These are phyloP conservation scores for Probosciger aterrimus DNA, from an alignment of 2,113 vertebrate species.

Conservation along the genomic window DNA sequence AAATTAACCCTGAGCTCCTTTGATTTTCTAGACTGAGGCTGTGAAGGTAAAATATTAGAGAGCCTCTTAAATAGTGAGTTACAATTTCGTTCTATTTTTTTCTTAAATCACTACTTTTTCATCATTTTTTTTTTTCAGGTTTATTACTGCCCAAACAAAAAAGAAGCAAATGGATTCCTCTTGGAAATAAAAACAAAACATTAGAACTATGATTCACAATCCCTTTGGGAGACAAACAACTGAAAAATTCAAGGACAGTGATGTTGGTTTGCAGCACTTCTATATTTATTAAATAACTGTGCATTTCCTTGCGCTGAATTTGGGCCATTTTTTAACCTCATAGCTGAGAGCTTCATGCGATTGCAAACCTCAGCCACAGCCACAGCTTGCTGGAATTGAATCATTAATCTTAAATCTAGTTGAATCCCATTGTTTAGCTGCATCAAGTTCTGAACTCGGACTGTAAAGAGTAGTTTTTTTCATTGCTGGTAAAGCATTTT, in stretches of 20 bases:
- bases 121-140: fast-evolving
- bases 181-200: not conserved
- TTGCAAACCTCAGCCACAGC: not conserved
- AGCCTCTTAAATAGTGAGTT: not conserved
- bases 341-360: not conserved
- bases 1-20: not conserved
- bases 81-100: not conserved
- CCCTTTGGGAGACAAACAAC: not conserved
- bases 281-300: not conserved
- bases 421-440: not conserved
- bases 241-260: not conserved
- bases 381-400: not conserved
- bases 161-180: not conserved
- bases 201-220: not conserved
- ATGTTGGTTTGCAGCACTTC: not conserved
- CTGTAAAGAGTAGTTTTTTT: not conserved
- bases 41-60: not conserved
- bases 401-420: not conserved
- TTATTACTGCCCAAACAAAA: not conserved
- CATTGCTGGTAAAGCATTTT: not conserved
- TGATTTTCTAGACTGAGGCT: not conserved
- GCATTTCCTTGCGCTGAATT: not conserved
- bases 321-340: not conserved
- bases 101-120: not conserved
- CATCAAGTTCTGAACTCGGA: not conserved